Conservation (phyloP, 2,113 vertebrate genomes). For the Psettodes erumei region DNA sequence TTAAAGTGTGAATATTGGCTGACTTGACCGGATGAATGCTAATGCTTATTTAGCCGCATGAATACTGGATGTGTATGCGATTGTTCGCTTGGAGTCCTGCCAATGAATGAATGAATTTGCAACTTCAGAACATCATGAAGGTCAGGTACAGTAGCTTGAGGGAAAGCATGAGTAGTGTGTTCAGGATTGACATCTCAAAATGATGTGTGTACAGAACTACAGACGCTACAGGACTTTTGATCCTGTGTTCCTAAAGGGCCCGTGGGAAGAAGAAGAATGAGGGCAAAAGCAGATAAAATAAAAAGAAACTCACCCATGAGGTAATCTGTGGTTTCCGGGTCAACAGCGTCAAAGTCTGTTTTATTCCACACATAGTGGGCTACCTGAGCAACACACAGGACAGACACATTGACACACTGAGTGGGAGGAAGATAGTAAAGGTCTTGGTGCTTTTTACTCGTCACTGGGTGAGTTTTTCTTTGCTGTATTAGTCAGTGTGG, state of each 20-base stretch:
- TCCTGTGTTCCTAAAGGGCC: not conserved
- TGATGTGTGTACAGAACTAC: conserved; percentile 4
- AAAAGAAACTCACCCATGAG: conserved; percentile 78
- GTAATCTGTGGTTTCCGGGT: conserved; percentile 81
- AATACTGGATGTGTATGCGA: no score
- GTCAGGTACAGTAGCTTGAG: not conserved
- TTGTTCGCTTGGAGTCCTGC: not conserved
- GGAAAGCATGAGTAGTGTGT: not conserved
- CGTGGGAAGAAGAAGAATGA: not conserved
- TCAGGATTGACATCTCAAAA: not conserved
- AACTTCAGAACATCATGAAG: conserved; percentile 4
- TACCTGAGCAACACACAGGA: conserved; percentile 64
- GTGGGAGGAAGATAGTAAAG: not conserved
- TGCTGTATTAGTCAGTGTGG: not conserved
- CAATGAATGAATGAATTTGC: not conserved
- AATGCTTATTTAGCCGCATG: not conserved
- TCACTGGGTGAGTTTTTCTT: conserved; percentile 1
- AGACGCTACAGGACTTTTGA: not conserved
- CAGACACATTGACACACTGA: not conserved
- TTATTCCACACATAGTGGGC: conserved; percentile 83
- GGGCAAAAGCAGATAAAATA: not conserved
- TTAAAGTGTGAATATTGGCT: not conserved
- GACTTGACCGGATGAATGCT: not conserved
- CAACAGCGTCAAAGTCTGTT: conserved; percentile 76
- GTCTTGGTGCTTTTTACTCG: not conserved